Conservation (phyloP, 2,797 vertebrate genomes). For the Danio tinwini region DNA sequence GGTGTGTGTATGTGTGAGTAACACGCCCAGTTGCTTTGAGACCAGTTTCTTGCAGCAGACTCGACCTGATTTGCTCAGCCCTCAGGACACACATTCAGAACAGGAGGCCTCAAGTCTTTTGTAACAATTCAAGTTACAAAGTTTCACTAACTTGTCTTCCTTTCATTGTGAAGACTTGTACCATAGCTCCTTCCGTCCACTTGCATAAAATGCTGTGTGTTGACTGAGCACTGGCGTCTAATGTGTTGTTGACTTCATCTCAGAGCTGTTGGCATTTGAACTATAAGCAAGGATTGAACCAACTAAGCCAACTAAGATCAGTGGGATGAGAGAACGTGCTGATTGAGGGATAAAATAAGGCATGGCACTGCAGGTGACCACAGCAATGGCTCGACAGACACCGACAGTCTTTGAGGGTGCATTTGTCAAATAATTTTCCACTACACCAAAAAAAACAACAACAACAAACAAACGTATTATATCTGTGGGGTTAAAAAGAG, state of each 20-base stretch:
- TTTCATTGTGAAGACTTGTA: not conserved
- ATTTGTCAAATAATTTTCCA: not conserved
- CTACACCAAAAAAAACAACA: too few species aligned
- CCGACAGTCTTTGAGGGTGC: not conserved
- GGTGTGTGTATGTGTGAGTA: not conserved
- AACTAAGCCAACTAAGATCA: conserved; percentile 22
- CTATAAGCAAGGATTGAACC: conserved; percentile 39
- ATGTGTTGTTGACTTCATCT: conserved; percentile 15
- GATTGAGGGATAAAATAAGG: conserved; percentile 2
- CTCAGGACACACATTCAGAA: conserved; percentile 42
- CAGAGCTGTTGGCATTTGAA: conserved; percentile 28
- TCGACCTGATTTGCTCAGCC: conserved; percentile 36
- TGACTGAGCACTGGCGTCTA: not conserved
- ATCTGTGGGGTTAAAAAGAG: too few species aligned
- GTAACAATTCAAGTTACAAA: not conserved
- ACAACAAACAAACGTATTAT: too few species aligned
- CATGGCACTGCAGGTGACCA: conserved; percentile 16
- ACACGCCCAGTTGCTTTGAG: conserved; percentile 6
- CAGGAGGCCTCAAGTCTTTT: not conserved
- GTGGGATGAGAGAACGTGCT: conserved; percentile 25
- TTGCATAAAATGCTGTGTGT: not conserved
- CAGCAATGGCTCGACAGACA: not conserved
- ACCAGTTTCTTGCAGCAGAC: not conserved
- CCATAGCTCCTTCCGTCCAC: not conserved
- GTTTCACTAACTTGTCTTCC: not conserved